phyloP scores from a whole-genome alignment of 2,888 invertebrate species.

The Gortyna flavago region DNA sequence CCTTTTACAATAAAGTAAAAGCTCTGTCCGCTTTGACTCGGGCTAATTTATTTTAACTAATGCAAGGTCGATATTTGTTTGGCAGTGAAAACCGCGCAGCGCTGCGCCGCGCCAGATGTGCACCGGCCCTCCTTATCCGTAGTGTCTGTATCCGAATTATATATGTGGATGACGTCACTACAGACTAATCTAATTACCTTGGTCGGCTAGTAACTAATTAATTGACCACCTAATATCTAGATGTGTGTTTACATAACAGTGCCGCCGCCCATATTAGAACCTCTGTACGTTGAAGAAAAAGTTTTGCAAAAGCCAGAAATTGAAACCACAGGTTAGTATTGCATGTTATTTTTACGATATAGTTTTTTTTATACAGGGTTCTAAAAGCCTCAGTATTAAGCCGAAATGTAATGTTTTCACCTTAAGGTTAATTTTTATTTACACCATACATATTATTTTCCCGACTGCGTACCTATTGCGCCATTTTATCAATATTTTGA shows the following conservation, averaged over 20 bases:
- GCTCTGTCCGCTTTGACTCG: neutral
- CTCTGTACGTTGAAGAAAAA: slow-evolving; percentile 81
- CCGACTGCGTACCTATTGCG: neutral
- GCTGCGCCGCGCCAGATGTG: neutral
- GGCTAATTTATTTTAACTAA: neutral
- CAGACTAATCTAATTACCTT: slow-evolving; percentile 22
- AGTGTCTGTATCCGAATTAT: neutral
- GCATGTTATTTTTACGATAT: slow-evolving; percentile 14
- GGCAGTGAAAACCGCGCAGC: neutral
- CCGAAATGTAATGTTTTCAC: neutral
- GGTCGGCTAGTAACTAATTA: slow-evolving; percentile 40
- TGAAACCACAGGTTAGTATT: slow-evolving; percentile 76
- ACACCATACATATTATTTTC: neutral
- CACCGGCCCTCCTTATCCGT: no score
- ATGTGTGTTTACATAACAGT: slow-evolving; percentile 75
- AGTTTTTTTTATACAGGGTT: neutral
- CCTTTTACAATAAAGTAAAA: neutral
- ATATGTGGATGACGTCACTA: neutral
- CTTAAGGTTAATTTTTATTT: neutral
- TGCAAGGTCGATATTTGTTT: slow-evolving; percentile 6
- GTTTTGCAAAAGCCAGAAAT: slow-evolving; percentile 75
- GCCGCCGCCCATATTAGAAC: slow-evolving; percentile 83
- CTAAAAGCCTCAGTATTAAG: neutral
- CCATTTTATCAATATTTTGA: neutral
- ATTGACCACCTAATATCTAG: slow-evolving; percentile 42